These are phyloP conservation scores for Mormoops blainvillei DNA, from an alignment of 2,113 vertebrate species.

Conservation along the genomic window DNA sequence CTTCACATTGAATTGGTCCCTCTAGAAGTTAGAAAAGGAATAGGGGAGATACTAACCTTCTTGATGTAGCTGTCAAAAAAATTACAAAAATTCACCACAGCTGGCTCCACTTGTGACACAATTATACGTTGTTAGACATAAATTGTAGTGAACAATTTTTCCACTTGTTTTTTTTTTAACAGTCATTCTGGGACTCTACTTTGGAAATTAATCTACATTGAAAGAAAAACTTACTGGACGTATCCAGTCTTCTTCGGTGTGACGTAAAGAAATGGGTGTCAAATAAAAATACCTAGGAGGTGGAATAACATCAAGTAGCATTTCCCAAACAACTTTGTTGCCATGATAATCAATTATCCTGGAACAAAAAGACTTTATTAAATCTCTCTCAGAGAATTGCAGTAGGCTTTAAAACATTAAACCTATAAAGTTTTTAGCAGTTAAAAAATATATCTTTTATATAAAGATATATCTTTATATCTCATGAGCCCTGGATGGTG, in stretches of 20 bases:
- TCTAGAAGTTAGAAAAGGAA: constrained; percentile 1
- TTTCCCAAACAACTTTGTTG: neutral
- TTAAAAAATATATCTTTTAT: no score
- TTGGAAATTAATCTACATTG: neutral
- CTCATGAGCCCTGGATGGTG: neutral
- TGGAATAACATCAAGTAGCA: neutral
- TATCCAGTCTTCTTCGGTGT: neutral
- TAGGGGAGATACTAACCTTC: neutral
- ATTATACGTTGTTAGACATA: neutral
- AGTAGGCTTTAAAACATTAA: neutral
- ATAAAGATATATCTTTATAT: no score
- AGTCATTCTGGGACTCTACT: neutral
- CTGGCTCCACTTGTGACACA: neutral
- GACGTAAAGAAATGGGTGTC: neutral
- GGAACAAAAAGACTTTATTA: neutral
- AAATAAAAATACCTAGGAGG: neutral
- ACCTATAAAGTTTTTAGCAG: neutral
- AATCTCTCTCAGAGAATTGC: neutral
- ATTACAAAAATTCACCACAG: neutral
- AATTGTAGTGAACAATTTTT: neutral
- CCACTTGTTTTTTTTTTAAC: neutral
- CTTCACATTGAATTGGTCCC: neutral
- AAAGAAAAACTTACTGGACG: neutral
- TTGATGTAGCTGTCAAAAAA: neutral
- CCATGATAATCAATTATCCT: neutral